Conservation (phyloP, 1,140 invertebrate species). For the Drosophila obscura region DNA sequence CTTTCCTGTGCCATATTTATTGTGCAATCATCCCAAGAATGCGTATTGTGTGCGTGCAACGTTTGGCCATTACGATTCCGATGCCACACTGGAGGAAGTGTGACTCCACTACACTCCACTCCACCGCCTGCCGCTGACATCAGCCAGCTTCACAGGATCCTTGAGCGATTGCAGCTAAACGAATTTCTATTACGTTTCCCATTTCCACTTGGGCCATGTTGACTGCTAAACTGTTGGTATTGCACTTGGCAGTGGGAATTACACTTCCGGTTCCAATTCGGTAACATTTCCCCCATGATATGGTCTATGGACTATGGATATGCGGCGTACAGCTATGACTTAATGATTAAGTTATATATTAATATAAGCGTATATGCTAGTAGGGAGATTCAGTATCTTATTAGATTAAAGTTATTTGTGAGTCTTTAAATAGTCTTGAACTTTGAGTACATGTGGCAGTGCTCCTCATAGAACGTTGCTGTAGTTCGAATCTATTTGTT, state of each 20-base stretch:
- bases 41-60: constrained; percentile 31
- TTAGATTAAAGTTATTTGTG: no score
- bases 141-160: background rate
- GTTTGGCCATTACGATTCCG: background rate
- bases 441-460: no score
- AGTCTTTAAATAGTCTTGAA: no score
- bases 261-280: no score
- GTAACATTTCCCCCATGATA: no score
- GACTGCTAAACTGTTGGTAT: constrained; percentile 55
- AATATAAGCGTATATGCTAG: no score
- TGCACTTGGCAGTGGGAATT: constrained; percentile 36
- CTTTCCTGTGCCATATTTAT: constrained; percentile 54
- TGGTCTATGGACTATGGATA: no score
- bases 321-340: no score
- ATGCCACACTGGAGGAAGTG: background rate
- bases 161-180: constrained; percentile 33
- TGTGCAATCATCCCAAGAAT: constrained; percentile 66
- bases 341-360: no score
- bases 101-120: background rate
- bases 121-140: constrained; percentile 29
- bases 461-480: no score
- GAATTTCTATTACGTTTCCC: constrained; percentile 43
- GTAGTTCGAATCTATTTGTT: no score
- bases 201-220: constrained; percentile 42
- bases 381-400: no score